phyloP scores from a whole-genome alignment of 2,797 vertebrate genomes.

The Falco peregrinus region DNA sequence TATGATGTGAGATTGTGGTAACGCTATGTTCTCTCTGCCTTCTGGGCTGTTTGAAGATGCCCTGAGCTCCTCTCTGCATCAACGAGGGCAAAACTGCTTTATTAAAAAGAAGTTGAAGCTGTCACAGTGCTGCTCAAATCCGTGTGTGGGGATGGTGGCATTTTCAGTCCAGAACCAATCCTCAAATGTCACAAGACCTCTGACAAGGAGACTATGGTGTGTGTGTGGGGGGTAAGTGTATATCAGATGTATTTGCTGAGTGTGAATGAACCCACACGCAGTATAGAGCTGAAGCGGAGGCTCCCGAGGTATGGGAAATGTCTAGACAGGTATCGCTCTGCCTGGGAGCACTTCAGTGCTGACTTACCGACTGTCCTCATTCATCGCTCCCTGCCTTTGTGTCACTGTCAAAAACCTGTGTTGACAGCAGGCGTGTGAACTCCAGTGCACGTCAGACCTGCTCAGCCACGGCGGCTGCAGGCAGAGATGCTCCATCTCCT shows the following conservation, averaged over 20 bases:
- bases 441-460: fast-evolving
- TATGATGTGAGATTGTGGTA: not conserved
- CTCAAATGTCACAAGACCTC: not conserved
- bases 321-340: not conserved
- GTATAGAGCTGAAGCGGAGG: not conserved
- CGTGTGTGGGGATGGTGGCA: not conserved
- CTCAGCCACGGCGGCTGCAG: not conserved
- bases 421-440: not conserved
- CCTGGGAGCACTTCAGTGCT: not conserved
- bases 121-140: not conserved
- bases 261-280: not conserved
- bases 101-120: not conserved
- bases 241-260: not conserved
- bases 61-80: not conserved
- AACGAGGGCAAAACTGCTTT: not conserved
- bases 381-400: not conserved
- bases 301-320: not conserved
- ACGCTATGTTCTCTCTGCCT: not conserved
- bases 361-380: not conserved
- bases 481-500: too few relatives aligned
- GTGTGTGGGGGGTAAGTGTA: not conserved
- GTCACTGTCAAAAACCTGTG: not conserved
- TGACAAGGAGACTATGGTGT: not conserved
- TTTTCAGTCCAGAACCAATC: not conserved
- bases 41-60: not conserved